A percentile compares a stretch with the other conserved stretches of the same genome.
phyloP scores from a whole-genome alignment of 2,888 invertebrate genomes.

The Dorcus hopei region DNA sequence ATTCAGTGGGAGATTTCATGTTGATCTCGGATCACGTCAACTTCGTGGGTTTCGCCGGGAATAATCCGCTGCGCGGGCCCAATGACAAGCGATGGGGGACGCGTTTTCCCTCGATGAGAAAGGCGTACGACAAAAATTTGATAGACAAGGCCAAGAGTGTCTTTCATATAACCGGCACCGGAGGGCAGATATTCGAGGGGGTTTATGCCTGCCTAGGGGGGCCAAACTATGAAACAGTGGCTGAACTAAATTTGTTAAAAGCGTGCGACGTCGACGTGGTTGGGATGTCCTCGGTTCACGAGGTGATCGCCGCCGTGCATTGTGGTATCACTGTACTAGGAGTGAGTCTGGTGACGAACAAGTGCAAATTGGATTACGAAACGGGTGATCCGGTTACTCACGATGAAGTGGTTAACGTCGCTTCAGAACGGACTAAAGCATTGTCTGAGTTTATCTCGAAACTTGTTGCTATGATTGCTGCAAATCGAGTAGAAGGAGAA shows the following conservation, averaged over 20 bases:
- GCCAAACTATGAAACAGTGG: slow-evolving; percentile 89
- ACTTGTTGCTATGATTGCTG: too few relatives aligned
- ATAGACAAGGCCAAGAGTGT: slow-evolving; percentile 58
- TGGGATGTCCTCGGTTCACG: slow-evolving; percentile 69
- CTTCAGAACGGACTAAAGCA: too few relatives aligned
- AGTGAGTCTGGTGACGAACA: slow-evolving; percentile 86
- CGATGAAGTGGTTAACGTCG: too few relatives aligned
- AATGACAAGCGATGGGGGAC: slow-evolving; percentile 91
- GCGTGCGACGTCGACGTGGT: slow-evolving; percentile 77
- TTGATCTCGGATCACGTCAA: slow-evolving; percentile 94
- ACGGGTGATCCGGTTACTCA: too few relatives aligned
- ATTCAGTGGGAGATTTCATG: slow-evolving; percentile 90
- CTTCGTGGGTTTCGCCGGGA: slow-evolving; percentile 87
- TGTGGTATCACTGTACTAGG: slow-evolving; percentile 84
- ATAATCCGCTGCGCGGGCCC: slow-evolving; percentile 85
- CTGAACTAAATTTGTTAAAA: slow-evolving; percentile 76
- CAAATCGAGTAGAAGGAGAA: too few relatives aligned
- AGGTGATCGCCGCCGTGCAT: slow-evolving; percentile 80
- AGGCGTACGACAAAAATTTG: slow-evolving; percentile 73
- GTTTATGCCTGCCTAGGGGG: slow-evolving; percentile 92
- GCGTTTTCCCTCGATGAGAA: slow-evolving; percentile 83
- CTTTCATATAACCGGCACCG: slow-evolving; percentile 46
- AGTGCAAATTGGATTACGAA: too few relatives aligned
- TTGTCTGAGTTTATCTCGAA: too few relatives aligned
- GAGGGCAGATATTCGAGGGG: slow-evolving; percentile 65